phyloP scores from a whole-genome alignment of 2,888 invertebrate species.

The Tachina grossa region DNA sequence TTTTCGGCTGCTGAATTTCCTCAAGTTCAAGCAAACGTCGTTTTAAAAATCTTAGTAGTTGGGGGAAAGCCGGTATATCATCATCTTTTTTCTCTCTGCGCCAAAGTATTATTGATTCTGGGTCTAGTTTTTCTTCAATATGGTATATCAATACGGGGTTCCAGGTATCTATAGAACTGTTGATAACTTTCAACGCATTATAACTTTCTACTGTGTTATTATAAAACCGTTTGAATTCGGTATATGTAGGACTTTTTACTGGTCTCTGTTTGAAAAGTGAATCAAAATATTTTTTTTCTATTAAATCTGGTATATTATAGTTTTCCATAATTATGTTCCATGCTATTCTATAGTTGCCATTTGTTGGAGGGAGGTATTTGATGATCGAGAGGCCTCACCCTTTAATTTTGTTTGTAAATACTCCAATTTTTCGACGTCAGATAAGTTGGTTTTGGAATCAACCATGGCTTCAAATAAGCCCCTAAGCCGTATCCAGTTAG shows the following conservation, averaged over 20 bases:
- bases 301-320: slow-evolving; percentile 50
- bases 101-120: slow-evolving; percentile 56
- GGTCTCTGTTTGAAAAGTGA: slow-evolving; percentile 47
- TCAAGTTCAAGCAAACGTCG: slow-evolving; percentile 55
- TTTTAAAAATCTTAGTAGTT: slow-evolving; percentile 54
- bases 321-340: slow-evolving; percentile 53
- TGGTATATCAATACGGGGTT: slow-evolving; percentile 51
- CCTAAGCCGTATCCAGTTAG: slow-evolving; percentile 19
- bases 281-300: slow-evolving; percentile 55
- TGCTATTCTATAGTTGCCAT: slow-evolving; percentile 54
- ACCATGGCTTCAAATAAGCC: slow-evolving; percentile 3
- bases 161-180: slow-evolving; percentile 42
- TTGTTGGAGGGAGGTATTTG: slow-evolving; percentile 60
- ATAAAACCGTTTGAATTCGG: slow-evolving; percentile 49
- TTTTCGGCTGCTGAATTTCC: not conserved
- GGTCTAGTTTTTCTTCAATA: slow-evolving; percentile 58
- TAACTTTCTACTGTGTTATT: slow-evolving; percentile 45
- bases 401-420: slow-evolving; percentile 47
- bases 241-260: slow-evolving; percentile 13
- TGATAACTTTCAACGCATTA: slow-evolving; percentile 57
- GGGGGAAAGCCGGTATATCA: slow-evolving; percentile 28
- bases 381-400: slow-evolving; percentile 36
- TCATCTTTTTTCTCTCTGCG: slow-evolving; percentile 23
- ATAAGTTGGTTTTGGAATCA: not conserved
- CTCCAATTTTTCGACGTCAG: slow-evolving; percentile 30